Conservation (phyloP, 2,797 vertebrate genomes). For the Orestias chungarensis region DNA sequence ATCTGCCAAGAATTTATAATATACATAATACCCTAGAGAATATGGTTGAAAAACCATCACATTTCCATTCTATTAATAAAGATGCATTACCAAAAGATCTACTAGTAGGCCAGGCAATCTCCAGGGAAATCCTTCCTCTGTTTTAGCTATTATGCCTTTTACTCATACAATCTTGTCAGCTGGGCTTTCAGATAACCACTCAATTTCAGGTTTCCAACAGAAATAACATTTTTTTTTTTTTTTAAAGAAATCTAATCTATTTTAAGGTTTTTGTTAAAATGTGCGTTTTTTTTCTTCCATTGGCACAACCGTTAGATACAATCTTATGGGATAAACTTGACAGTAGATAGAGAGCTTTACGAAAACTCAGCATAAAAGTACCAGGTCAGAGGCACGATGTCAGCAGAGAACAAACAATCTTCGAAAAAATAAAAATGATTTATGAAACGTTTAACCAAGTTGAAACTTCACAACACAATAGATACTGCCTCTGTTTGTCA, state of each 20-base stretch:
- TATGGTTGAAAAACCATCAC: not conserved
- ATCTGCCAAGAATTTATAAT: not conserved
- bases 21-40: not conserved
- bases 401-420: conserved; percentile 21
- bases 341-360: conserved; percentile 17
- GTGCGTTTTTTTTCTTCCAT: too few species aligned
- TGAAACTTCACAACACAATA: conserved; percentile 43
- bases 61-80: not conserved
- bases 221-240: not conserved
- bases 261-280: not conserved
- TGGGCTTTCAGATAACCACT: not conserved
- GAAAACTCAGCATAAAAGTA: conserved; percentile 33
- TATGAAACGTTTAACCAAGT: conserved; percentile 42
- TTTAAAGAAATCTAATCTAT: not conserved
- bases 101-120: not conserved
- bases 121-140: not conserved
- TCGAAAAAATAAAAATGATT: conserved; percentile 21
- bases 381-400: conserved; percentile 22
- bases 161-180: not conserved
- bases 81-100: not conserved
- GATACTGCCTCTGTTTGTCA: conserved; percentile 45
- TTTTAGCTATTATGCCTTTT: not conserved
- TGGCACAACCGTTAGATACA: conserved; percentile 7
- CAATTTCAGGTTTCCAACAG: not conserved
- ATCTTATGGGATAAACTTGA: conserved; percentile 7